Base-by-base conservation (phyloP, 2,797 vertebrate genomes). In the Enteromius mattozi region DNA sequence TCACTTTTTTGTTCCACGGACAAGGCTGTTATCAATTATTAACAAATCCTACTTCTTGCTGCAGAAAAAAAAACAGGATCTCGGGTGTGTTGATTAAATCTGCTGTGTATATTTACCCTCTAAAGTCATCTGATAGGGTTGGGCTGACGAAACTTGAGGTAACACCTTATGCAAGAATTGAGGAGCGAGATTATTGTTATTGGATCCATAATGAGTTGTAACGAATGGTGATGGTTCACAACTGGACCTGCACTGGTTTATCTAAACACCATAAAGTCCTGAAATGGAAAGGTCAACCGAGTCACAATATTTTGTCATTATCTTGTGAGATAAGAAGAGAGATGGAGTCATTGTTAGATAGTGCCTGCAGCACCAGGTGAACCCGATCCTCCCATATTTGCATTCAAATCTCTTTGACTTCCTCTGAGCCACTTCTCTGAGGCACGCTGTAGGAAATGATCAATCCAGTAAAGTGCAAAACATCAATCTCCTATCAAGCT, bases 401-500 rank as follows among this genome's bases (percentile, higher is more conserved):
- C 24, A 7, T 81, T 83, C 54, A 61, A 54, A 69, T 82, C 81
- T 74, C 35, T n/a, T 72, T 54, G 37, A 68, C 66, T 69, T 84
- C 85, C 87, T 86, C 65, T 68, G 51, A 56, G 51, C 45, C 79
- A 37, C 45, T 65, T 78, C 47, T 56, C 54, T 16, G 10, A 71
- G 35, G 65, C 78, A 56, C 9, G 17, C 21, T 2, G 71, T 69
- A 85, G 82, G 82, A 87, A 81, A 84, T 77, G 16, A 80, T 81
- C 84, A 86, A 69, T 80, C 61, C 19, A 2, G 47, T 21, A n/a
- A 66, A 85, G 83, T 30, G 40, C 30, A 71, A 74, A 86, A 51
- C 61, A 74, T 74, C 77, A 74, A 56, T 75, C 51, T 69, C 90
- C 91, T 92, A 91, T 88, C 88, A 59, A 82, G 91, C 94, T 94